A percentile compares a stretch with the other conserved stretches of the same genome.
These are phyloP conservation scores for Pterostichus madidus DNA, from an alignment of 2,888 invertebrate species.

Conservation along the genomic window DNA sequence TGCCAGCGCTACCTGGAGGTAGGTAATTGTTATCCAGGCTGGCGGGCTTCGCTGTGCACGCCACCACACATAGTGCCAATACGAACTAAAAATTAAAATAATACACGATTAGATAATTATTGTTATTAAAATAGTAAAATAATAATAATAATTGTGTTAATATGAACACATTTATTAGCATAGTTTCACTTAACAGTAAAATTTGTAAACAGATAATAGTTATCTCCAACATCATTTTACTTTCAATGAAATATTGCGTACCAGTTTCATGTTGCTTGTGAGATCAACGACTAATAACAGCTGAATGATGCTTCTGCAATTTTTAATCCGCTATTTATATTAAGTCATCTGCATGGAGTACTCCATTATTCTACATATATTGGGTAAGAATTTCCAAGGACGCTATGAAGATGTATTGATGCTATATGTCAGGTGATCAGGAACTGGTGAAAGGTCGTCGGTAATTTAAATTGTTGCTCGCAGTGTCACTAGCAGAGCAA, in stretches of 20 bases:
- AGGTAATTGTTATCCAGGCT: constrained; percentile 81
- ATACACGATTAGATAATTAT: no score
- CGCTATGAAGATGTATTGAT: constrained; percentile 22
- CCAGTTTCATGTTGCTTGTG: constrained; percentile 68
- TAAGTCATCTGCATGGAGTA: constrained; percentile 54
- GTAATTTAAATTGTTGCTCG: constrained; percentile 54
- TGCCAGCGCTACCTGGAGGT: constrained; percentile 79
- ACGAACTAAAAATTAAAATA: constrained; percentile 75
- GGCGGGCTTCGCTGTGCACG: constrained; percentile 76
- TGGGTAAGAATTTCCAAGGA: constrained; percentile 64
- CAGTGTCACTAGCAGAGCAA: constrained; percentile 4
- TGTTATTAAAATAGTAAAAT: no score
- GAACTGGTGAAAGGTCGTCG: constrained; percentile 54
- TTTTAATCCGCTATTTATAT: constrained; percentile 56
- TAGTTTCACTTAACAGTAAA: no score
- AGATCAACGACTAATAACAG: constrained; percentile 5
- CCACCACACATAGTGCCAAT: constrained; percentile 74
- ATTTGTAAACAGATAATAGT: no score
- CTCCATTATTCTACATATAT: constrained; percentile 65
- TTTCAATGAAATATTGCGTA: constrained; percentile 46
- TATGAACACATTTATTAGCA: no score
- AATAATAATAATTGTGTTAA: no score
- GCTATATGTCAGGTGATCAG: constrained; percentile 3
- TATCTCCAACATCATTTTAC: no score
- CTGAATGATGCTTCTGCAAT: constrained; percentile 53